Evolutionary conservation across 2,113 vertebrate genomes (phyloP).

Genomic region (Peromyscus maniculatus): DNA sequence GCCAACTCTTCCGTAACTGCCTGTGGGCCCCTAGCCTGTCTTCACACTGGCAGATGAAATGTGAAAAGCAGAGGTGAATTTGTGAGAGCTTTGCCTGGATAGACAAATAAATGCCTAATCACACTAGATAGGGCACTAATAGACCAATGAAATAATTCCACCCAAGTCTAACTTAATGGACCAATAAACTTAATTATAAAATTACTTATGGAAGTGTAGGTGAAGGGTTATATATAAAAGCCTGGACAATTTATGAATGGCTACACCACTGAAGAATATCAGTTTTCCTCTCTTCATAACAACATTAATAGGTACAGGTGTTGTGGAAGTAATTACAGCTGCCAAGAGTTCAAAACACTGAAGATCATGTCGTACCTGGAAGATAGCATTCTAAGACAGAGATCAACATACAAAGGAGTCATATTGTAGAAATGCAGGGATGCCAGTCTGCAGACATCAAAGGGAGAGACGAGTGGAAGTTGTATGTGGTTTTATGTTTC

Average conservation of each 20-base stretch:
- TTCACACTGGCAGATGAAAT: not conserved
- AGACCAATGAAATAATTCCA: not conserved
- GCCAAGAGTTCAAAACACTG: not conserved
- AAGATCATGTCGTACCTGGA: not conserved
- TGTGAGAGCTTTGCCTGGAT: not conserved
- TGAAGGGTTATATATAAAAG: not conserved
- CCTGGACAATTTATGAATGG: not conserved
- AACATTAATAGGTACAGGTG: not conserved
- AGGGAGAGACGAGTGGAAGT: not conserved
- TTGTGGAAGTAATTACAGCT: not conserved
- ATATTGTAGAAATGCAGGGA: slow-evolving; percentile 18
- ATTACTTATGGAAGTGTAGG: not conserved
- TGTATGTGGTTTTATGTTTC: not conserved
- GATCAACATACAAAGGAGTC: not conserved
- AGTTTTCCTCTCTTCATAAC: not conserved
- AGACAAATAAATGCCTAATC: not conserved
- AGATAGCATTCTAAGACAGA: not conserved
- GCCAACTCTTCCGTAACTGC: not conserved
- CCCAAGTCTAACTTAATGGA: not conserved
- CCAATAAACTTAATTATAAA: not conserved
- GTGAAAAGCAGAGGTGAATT: not conserved
- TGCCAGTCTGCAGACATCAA: not conserved
- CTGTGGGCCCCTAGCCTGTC: not conserved
- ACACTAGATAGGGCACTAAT: not conserved
- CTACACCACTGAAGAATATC: not conserved